A percentile compares a stretch with the other conserved stretches of the same genome.
Conservation (phyloP, 2,113 vertebrate species). For the Benitochromis conjunctus region DNA sequence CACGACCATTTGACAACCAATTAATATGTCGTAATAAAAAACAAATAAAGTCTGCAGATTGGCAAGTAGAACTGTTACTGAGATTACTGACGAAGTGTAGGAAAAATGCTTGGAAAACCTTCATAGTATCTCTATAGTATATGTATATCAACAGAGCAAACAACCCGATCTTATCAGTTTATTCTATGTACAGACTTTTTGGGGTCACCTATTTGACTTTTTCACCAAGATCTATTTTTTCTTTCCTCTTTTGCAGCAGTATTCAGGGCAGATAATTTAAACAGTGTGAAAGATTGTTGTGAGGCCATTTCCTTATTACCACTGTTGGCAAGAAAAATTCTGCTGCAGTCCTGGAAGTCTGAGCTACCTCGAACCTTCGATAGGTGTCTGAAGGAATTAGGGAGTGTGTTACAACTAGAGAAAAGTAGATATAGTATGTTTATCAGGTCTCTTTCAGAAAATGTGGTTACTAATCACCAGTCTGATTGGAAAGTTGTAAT, state of each 20-base stretch:
- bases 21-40: background rate
- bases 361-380: background rate
- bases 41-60: rapidly evolving
- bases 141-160: background rate
- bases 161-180: background rate
- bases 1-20: background rate
- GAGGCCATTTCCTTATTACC: rapidly evolving
- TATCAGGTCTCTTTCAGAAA: background rate
- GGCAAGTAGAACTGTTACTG: background rate
- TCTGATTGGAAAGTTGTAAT: background rate
- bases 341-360: background rate
- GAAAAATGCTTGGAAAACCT: background rate
- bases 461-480: background rate
- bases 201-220: background rate
- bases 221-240: background rate
- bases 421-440: background rate
- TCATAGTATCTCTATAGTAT: background rate
- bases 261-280: background rate
- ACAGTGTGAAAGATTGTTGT: background rate
- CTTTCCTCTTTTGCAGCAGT: rapidly evolving
- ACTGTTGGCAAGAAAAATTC: background rate
- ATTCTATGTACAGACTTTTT: background rate
- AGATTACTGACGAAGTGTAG: background rate
- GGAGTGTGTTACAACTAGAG: background rate
- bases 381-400: background rate